phyloP scores from a whole-genome alignment of 1,140 invertebrate species.

The Sweltsa coloradensis region DNA sequence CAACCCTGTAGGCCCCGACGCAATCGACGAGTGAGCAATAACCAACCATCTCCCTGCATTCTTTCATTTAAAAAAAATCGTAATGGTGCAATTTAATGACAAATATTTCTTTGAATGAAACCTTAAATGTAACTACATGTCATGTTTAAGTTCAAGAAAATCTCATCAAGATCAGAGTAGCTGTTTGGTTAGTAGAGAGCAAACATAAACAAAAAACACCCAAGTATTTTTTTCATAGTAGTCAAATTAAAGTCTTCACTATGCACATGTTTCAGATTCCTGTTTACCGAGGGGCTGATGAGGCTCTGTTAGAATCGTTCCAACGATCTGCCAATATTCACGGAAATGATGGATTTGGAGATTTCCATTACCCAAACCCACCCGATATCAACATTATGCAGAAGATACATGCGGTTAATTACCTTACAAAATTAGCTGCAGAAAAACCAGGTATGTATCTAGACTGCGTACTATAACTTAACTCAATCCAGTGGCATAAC shows the following conservation, averaged over 20 bases:
- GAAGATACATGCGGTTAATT: slow-evolving; percentile 4
- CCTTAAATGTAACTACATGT: too few relatives aligned
- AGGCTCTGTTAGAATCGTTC: slow-evolving; percentile 32
- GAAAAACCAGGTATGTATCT: background rate
- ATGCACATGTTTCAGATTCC: slow-evolving; percentile 40
- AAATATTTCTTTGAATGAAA: too few relatives aligned
- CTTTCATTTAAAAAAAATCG: too few relatives aligned
- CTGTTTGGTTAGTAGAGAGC: background rate
- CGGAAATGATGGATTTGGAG: slow-evolving; percentile 55
- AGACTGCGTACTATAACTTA: background rate
- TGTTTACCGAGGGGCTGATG: slow-evolving; percentile 44
- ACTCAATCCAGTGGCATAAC: too few relatives aligned
- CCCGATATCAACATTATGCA: background rate
- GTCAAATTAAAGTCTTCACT: background rate
- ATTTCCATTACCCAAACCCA: slow-evolving; percentile 21
- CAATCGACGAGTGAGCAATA: too few relatives aligned
- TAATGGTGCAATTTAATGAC: too few relatives aligned
- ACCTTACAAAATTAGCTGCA: background rate
- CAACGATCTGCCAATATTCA: slow-evolving; percentile 29
- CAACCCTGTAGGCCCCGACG: too few relatives aligned
- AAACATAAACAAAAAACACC: background rate
- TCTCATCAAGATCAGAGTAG: background rate
- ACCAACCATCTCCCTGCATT: too few relatives aligned
- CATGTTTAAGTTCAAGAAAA: background rate
- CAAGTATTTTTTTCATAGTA: background rate